These are phyloP conservation scores for Calliphora vicina DNA, from an alignment of 1,140 invertebrate species.

Conservation along the genomic window DNA sequence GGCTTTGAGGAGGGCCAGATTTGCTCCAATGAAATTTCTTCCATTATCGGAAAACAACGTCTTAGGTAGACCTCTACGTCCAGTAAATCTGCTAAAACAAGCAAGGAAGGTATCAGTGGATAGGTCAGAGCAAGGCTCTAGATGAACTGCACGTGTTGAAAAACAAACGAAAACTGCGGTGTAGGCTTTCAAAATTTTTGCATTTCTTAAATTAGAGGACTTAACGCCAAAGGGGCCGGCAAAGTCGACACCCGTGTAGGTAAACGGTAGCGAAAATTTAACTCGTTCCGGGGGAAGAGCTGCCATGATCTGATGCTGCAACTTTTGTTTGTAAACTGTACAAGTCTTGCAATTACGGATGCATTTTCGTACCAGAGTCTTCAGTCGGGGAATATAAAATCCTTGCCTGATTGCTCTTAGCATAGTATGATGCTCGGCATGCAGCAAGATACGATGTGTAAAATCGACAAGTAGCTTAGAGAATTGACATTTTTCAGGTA, in stretches of 20 bases:
- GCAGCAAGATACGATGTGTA: neutral
- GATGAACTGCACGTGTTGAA: neutral
- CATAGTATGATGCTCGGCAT: slow-evolving; percentile 18
- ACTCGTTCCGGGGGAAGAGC: neutral
- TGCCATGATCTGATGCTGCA: neutral
- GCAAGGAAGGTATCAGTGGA: too few relatives aligned
- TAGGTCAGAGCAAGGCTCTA: too few relatives aligned
- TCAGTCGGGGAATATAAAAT: slow-evolving; percentile 2
- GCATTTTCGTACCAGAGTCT: neutral
- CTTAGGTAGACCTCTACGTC: slow-evolving; percentile 31
- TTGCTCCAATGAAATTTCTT: slow-evolving; percentile 54
- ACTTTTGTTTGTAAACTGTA: neutral
- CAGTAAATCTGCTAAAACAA: too few relatives aligned
- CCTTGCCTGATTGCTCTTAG: slow-evolving; percentile 14
- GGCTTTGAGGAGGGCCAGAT: neutral
- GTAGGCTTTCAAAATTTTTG: neutral
- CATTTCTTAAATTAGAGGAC: neutral
- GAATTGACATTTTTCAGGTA: neutral
- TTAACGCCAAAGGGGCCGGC: slow-evolving; percentile 3
- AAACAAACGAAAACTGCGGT: slow-evolving; percentile 17
- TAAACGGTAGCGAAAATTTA: too few relatives aligned
- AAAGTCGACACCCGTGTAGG: slow-evolving; percentile 12
- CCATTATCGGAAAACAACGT: slow-evolving; percentile 47
- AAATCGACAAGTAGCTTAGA: neutral
- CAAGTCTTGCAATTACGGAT: neutral